phyloP scores from a whole-genome alignment of 1,140 invertebrate species.

The Homarus americanus region DNA sequence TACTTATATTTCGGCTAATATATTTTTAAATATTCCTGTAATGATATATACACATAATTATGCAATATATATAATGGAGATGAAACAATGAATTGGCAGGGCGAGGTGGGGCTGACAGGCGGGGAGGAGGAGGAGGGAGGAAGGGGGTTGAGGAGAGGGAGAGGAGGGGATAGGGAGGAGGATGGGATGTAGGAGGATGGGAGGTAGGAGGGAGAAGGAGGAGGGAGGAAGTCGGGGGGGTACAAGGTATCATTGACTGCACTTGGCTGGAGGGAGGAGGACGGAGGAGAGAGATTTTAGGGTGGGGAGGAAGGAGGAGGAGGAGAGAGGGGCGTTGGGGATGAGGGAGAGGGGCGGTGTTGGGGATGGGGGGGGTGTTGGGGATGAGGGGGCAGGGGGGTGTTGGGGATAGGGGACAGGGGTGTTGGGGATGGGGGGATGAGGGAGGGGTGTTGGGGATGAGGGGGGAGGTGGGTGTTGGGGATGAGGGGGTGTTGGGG shows the following conservation, averaged over 20 bases:
- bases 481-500: too few species aligned
- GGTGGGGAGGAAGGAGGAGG: not conserved
- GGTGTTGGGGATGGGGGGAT: too few species aligned
- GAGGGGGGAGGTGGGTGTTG: too few species aligned
- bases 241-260: too few species aligned
- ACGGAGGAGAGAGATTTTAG: not conserved
- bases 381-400: not conserved
- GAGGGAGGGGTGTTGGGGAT: too few species aligned
- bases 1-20: too few species aligned
- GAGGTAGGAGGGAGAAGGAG: not conserved
- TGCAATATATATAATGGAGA: slow-evolving; percentile 1
- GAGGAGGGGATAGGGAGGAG: not conserved
- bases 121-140: too few species aligned
- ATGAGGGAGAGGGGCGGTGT: not conserved
- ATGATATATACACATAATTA: not conserved
- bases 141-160: not conserved
- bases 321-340: not conserved
- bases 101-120: too few species aligned
- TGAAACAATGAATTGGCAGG: too few species aligned
- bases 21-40: not conserved
- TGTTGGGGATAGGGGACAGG: too few species aligned
- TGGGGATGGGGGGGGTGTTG: too few species aligned
- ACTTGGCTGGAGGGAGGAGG: not conserved
- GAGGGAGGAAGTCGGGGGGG: not conserved
- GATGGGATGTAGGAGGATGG: not conserved